Percentiles rank a stretch among this genome's conserved stretches.
Conservation (phyloP, 2,888 invertebrate species). For the Drosophila neonasuta region DNA sequence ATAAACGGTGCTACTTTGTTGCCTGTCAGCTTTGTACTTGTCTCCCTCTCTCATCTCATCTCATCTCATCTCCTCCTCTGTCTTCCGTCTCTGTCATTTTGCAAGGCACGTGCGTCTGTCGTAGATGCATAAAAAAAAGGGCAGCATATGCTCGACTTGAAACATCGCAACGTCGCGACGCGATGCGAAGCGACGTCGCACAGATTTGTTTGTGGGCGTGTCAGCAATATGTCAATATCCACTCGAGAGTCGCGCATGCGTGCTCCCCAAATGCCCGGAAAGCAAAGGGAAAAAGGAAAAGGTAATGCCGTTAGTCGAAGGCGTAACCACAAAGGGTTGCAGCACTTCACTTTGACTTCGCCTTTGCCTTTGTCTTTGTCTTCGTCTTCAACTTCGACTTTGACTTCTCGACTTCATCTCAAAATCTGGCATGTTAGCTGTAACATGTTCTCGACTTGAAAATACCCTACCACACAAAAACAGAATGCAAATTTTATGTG, state of each 20-base stretch:
- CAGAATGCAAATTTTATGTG: background rate
- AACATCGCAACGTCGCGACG: slow-evolving; percentile 1
- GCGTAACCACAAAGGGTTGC: slow-evolving; percentile 43
- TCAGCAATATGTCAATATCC: slow-evolving; percentile 73
- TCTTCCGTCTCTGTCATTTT: background rate
- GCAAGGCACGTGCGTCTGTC: slow-evolving; percentile 47
- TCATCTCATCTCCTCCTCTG: slow-evolving; percentile 14
- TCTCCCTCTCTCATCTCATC: slow-evolving; percentile 8
- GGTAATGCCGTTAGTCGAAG: slow-evolving; percentile 7
- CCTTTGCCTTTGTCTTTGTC: background rate
- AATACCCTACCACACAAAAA: slow-evolving; percentile 11
- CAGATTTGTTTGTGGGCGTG: slow-evolving; percentile 75
- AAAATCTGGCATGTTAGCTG: slow-evolving; percentile 5
- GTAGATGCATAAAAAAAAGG: background rate
- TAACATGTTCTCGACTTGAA: background rate
- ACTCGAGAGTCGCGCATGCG: slow-evolving; percentile 70
- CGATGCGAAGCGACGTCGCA: slow-evolving; percentile 13
- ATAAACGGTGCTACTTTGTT: slow-evolving; percentile 71
- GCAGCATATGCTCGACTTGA: slow-evolving; percentile 9
- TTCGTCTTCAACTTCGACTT: background rate
- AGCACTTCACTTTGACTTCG: slow-evolving; percentile 7
- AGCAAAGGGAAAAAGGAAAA: slow-evolving; percentile 31
- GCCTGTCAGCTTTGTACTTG: slow-evolving; percentile 38
- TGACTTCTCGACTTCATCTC: background rate
- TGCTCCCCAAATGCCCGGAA: slow-evolving; percentile 37